Evolutionary conservation across 2,113 vertebrate genomes (phyloP).

Genomic region (Amblyopsis rosae): DNA sequence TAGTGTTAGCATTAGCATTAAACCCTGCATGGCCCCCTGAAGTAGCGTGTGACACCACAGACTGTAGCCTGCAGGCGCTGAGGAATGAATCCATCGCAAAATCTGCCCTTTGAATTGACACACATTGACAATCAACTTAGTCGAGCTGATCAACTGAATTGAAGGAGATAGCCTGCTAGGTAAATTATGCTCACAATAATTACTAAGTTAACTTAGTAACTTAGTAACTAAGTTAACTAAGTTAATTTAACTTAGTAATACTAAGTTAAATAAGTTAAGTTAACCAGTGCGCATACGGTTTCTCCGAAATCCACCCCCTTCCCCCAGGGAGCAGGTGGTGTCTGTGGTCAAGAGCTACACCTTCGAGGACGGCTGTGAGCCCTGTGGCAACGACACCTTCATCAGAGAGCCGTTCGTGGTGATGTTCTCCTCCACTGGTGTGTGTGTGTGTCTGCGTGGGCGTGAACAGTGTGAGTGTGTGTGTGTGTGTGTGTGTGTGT

Average conservation of each 20-base stretch:
- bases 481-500: background rate
- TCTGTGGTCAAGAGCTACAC: conserved; percentile 81
- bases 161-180: no score
- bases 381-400: conserved; percentile 80
- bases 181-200: background rate
- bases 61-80: background rate
- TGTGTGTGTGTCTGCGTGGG: background rate
- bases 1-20: no score
- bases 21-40: no score
- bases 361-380: conserved; percentile 79
- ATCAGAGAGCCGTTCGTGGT: conserved; percentile 89
- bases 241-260: background rate
- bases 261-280: background rate
- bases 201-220: background rate
- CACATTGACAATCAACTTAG: no score
- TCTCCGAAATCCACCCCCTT: background rate
- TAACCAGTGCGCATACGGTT: background rate
- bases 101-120: no score
- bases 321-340: conserved; percentile 74
- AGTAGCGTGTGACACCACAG: background rate
- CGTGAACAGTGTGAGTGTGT: background rate
- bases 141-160: no score
- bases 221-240: background rate
- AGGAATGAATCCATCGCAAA: no score
- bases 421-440: conserved; percentile 76